phyloP scores from a whole-genome alignment of 2,888 invertebrate species.

The Rhamphomyia laevipes region DNA sequence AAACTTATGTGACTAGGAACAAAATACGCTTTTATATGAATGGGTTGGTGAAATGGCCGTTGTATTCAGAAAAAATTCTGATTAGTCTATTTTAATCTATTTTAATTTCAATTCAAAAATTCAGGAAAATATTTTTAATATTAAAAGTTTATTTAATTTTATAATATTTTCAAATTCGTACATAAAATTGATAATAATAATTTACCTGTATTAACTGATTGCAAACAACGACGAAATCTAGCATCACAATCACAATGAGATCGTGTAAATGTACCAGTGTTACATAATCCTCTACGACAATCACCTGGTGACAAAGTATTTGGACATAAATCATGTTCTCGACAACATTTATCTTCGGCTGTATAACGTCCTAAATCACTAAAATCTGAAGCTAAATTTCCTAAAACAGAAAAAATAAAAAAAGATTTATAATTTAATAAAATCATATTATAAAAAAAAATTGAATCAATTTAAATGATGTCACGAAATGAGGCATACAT shows the following conservation, averaged over 20 bases:
- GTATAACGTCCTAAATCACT: constrained; percentile 51
- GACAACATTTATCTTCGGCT: constrained; percentile 58
- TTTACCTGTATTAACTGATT: constrained; percentile 45
- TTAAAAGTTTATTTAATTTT: no score
- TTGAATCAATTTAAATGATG: neutral
- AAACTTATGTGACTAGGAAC: no score
- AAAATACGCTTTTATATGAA: no score
- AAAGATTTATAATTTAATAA: no score
- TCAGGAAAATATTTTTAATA: no score
- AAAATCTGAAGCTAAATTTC: constrained; percentile 48
- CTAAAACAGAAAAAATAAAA: constrained; percentile 18
- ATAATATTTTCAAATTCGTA: no score
- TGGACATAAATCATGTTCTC: constrained; percentile 62
- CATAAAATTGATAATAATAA: no score
- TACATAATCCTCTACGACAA: constrained; percentile 53
- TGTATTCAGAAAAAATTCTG: no score
- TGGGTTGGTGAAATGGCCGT: no score
- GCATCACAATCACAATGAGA: constrained; percentile 67
- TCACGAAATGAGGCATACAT: no score
- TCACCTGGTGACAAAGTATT: constrained; percentile 46
- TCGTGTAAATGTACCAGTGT: constrained; percentile 53
- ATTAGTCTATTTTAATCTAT: neutral
- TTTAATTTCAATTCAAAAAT: neutral
- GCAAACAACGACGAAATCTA: constrained; percentile 55
- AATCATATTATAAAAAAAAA: neutral